Conservation (phyloP, 2,113 vertebrate genomes). For the Aptenodytes patagonicus region DNA sequence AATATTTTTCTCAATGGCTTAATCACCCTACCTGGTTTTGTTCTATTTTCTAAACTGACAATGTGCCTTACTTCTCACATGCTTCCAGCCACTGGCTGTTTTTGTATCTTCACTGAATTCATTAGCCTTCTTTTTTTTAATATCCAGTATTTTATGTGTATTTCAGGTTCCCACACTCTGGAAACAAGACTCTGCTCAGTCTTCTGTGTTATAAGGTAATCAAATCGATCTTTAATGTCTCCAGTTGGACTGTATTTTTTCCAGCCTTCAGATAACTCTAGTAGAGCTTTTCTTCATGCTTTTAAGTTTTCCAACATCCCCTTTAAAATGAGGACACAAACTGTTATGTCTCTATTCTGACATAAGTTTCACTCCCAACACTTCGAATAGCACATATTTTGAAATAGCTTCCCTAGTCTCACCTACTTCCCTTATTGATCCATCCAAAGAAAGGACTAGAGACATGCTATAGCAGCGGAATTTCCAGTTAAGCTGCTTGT, state of each 20-base stretch:
- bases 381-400: background rate
- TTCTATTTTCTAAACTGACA: background rate
- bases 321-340: background rate
- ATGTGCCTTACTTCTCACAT: background rate
- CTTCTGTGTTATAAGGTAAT: background rate
- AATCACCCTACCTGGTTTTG: background rate
- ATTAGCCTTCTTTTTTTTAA: background rate
- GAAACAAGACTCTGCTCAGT: background rate
- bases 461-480: background rate
- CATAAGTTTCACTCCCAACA: background rate
- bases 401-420: background rate
- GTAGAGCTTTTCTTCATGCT: background rate
- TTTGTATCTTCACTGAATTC: background rate
- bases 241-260: background rate
- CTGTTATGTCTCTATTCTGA: background rate
- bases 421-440: background rate
- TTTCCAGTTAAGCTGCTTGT: background rate
- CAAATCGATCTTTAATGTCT: background rate
- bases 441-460: background rate
- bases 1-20: background rate
- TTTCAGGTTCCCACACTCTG: background rate
- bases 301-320: background rate
- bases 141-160: background rate
- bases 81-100: background rate
- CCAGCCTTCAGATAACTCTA: background rate